These are phyloP conservation scores for Bombus vancouverensis DNA, from an alignment of 1,140 invertebrate genomes.

Conservation along the genomic window DNA sequence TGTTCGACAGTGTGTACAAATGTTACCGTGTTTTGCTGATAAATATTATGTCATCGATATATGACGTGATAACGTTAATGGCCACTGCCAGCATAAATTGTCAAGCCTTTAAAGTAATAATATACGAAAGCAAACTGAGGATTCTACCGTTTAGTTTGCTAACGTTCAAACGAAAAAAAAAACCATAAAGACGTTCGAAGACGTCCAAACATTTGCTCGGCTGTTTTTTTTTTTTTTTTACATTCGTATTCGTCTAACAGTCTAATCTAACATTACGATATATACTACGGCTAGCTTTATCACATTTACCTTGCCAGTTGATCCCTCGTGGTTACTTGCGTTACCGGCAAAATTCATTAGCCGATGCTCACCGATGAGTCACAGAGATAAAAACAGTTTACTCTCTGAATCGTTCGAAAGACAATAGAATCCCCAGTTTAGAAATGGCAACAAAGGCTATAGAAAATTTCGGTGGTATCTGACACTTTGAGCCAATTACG, in stretches of 20 bases:
- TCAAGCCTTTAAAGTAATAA: background rate
- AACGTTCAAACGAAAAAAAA: background rate
- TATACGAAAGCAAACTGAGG: background rate
- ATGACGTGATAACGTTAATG: background rate
- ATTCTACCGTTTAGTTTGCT: background rate
- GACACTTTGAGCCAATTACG: background rate
- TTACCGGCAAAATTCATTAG: background rate
- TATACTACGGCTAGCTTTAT: background rate
- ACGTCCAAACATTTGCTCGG: background rate
- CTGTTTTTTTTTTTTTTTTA: too few relatives aligned
- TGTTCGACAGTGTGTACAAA: background rate
- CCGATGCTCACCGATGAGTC: background rate
- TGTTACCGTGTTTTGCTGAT: background rate
- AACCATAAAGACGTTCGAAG: background rate
- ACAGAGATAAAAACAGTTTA: background rate
- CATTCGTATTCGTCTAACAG: background rate
- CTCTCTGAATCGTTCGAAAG: background rate
- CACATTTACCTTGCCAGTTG: background rate
- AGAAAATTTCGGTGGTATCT: background rate
- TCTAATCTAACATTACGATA: background rate
- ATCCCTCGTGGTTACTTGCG: background rate
- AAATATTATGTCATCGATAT: conserved; percentile 12
- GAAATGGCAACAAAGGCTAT: background rate
- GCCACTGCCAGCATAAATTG: too few relatives aligned
- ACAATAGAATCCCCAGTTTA: background rate